Base-by-base conservation (phyloP, 2,113 vertebrate genomes). In the Peromyscus polionotus region DNA sequence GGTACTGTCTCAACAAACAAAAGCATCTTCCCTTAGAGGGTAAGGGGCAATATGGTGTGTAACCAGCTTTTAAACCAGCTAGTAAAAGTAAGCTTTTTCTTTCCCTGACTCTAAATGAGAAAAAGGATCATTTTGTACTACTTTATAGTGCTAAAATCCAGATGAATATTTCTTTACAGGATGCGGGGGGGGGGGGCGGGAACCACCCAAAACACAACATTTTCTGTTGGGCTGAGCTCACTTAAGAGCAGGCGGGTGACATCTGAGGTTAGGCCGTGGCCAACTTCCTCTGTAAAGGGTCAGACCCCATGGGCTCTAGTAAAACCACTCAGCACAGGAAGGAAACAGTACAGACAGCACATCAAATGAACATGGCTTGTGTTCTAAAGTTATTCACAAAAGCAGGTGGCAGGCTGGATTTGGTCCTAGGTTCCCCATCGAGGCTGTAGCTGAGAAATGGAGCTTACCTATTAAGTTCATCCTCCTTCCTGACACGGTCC, bases 391-490 rank as follows among this genome's bases (percentile, higher is more conserved):
- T 28, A 63, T 54, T 89, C 10, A 70, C 72, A 61, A 39, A 90
- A 70, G 28, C 0, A 10, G n/a, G n/a, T 0, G 3, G 5, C 57
- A 4, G 54, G 68, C 39, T 24, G 13, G 45, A 48, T 4, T 0
- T 1, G 63, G 63, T 57, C n/a, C 63, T 7, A 13, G 42, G 20
- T 0, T 10, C 2, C 24, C 26, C 39, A 11, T 1, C 24, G 51
- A 22, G 0, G n/a, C 88, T 1, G 5, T 0, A 12, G 91, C 65
- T 3, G 33, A 89, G 75, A 54, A 59, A 11, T 17, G 88, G 24
- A 2, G 4, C 72, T 94, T 83, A 94, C 99, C 98, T 99, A 39
- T 81, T 98, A 2, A 99, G 98, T 12, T 88, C 95, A 10, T 99
- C 99, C 73, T 98, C 98, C 33, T 97, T 98, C 24, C 93, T 94